Evolutionary conservation across 2,797 vertebrate species (phyloP), one percentile per base, ranked within the genome.

Genomic region (Carapus acus): DNA sequence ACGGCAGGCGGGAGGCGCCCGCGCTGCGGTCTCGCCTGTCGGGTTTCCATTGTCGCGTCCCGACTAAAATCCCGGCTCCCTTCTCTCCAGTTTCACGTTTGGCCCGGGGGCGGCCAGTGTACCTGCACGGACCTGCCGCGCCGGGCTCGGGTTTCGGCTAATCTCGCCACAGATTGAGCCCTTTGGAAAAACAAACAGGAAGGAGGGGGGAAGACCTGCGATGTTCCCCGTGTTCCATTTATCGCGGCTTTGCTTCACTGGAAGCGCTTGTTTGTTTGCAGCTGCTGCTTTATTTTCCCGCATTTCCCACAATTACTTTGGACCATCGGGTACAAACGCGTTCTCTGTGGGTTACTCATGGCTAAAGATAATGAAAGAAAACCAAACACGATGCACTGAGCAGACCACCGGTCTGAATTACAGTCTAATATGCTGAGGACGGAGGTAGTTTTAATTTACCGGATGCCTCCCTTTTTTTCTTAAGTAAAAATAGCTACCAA

Each of bases 1-100:
- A 43, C 76, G 62, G 72, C 74, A 67, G 78, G 73, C 20, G 39
- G 70, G 77, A 76, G n/a, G 59, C 38, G 15, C 39, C 58, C 21
- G 68, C 77, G n/a, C 73, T 61, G 69, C 54, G 55, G 73, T 79
- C 74, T 71, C 81, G 82, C 79, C 76, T 81, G 84, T 71, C 62
- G 58, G 54, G 47, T 13, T 61, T 40, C 75, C 42, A 77, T 85
- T 83, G 78, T 83, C 77, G 58, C 48, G 39, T 59, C 38, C 43
- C 52, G 54, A 65, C 67, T 76, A 53, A 54, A 79, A 73, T 13
- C 40, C 49, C 47, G 69, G 71, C 72, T 84, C 67, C 67, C 54
- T 83, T 74, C 75, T 62, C 54, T 77, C 57, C 48, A 58, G 68
- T 74, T 77, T 77, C 67, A 80, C 54, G 67, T 40, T 49, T 40